These are phyloP conservation scores for Kryphioiulus occultus DNA, from an alignment of 2,888 invertebrate genomes.

Conservation along the genomic window DNA sequence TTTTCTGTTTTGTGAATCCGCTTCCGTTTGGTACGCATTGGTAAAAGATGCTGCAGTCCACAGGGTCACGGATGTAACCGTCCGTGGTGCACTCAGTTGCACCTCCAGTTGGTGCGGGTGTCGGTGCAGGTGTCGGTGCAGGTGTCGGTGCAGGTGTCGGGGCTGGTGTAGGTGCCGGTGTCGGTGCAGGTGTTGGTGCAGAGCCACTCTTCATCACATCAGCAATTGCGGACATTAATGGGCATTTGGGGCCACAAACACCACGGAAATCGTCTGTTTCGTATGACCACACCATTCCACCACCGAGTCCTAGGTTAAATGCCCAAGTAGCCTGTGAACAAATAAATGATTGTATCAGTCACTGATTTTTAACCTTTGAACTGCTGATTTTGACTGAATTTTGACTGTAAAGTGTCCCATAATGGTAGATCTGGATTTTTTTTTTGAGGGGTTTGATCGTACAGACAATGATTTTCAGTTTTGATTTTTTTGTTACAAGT, in stretches of 20 bases:
- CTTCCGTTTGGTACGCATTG: not conserved
- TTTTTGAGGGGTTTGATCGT: no score
- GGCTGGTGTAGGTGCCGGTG: not conserved
- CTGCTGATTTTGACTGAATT: no score
- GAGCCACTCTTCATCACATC: not conserved
- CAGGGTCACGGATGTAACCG: not conserved
- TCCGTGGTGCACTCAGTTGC: not conserved
- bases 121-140: not conserved
- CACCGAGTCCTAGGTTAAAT: slow-evolving; percentile 73
- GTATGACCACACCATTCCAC: slow-evolving; percentile 88
- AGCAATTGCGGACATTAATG: not conserved
- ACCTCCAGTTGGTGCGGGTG: not conserved
- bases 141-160: not conserved
- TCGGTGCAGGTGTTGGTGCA: not conserved
- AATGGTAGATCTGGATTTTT: no score
- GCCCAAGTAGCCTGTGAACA: slow-evolving; percentile 66
- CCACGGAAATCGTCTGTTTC: slow-evolving; percentile 88
- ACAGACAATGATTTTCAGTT: no score
- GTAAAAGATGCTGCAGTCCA: slow-evolving; percentile 8
- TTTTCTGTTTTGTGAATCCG: not conserved
- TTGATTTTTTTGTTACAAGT: no score
- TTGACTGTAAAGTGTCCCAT: no score
- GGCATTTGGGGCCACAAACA: slow-evolving; percentile 64
- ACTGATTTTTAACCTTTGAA: no score
- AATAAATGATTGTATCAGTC: not conserved